Evolutionary conservation across 2,888 invertebrate genomes (phyloP), one percentile per base, ranked within the genome.

Genomic region (Anorthoa munda): DNA sequence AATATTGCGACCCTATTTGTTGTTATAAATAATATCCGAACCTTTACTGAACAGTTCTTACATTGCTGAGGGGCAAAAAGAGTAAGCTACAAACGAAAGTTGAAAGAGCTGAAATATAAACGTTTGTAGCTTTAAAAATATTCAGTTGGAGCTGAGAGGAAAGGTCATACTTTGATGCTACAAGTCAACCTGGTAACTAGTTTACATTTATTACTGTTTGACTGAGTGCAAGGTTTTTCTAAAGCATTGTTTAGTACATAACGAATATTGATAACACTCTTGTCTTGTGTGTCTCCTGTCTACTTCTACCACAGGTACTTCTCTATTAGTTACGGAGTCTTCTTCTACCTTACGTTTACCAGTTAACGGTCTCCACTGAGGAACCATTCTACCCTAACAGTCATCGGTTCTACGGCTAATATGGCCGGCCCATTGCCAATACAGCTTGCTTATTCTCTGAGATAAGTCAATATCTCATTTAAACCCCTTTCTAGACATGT

Each of bases 11-110:
- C 58, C 53, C 18, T 65, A 69, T 59, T 56, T 65, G 61, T 64
- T 66, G 66, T 67, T 65, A 60, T 67, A 63, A 83, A 79, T 80
- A 73, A 64, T 55, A 69, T 26, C 39, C 21, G 15, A 46, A 58
- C n/a, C 18, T 67, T 53, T 51, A 23, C 31, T 48, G 63, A 63
- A 64, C 66, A 60, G 26, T 69, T 63, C 60, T 56, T 31, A 66
- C 50, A 77, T 77, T 78, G 48, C 31, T 39, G 53, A 45, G 9
- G 46, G 23, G 50, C 56, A 65, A 67, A 66, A 65, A 17, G 63
- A 59, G 26, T 53, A 56, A 56, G 61, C 46, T 77, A 66, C 64
- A 82, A 78, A 70, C 53, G 56, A 31, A 69, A n/a, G 2, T 7
- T 50, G 39, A 66, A 76, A 48, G 11, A 46, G 39, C 21, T 46